These are phyloP conservation scores for Metridium senile DNA, from an alignment of 92 coral and sea anemone species.

Conservation along the genomic window DNA sequence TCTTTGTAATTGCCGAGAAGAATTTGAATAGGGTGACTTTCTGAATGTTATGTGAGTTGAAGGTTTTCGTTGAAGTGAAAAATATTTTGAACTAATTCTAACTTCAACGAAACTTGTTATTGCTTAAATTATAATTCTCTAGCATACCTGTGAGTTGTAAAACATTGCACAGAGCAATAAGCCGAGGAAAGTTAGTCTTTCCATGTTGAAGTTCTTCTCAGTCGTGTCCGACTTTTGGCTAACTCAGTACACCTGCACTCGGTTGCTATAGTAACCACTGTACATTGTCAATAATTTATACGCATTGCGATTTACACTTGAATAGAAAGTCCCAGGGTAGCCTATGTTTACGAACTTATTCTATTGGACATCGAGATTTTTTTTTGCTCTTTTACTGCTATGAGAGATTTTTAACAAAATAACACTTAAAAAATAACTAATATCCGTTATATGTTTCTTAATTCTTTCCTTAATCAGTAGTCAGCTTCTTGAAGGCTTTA, in stretches of 20 bases:
- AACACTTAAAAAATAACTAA: too few relatives aligned
- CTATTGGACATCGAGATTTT: background rate
- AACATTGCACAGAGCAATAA: background rate
- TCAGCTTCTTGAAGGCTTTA: too few relatives aligned
- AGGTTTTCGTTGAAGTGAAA: too few relatives aligned
- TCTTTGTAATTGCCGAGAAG: too few relatives aligned
- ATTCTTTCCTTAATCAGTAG: too few relatives aligned
- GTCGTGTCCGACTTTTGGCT: background rate
- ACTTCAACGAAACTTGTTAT: too few relatives aligned
- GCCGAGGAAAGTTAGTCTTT: background rate
- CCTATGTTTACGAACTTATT: background rate
- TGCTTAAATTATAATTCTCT: background rate
- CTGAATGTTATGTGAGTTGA: too few relatives aligned
- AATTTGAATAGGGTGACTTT: too few relatives aligned
- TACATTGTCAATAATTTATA: conserved; percentile 7
- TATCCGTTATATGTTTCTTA: too few relatives aligned
- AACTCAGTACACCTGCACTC: background rate
- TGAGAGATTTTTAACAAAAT: too few relatives aligned
- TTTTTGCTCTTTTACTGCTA: background rate
- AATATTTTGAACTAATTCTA: too few relatives aligned
- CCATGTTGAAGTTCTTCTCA: conserved; percentile 1
- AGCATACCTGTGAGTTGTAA: background rate
- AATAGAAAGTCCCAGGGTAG: background rate
- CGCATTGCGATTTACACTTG: background rate
- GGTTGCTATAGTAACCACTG: conserved; percentile 1